Base-by-base conservation (phyloP, 92 coral and sea anemone species). In the Siderastrea radians region DNA sequence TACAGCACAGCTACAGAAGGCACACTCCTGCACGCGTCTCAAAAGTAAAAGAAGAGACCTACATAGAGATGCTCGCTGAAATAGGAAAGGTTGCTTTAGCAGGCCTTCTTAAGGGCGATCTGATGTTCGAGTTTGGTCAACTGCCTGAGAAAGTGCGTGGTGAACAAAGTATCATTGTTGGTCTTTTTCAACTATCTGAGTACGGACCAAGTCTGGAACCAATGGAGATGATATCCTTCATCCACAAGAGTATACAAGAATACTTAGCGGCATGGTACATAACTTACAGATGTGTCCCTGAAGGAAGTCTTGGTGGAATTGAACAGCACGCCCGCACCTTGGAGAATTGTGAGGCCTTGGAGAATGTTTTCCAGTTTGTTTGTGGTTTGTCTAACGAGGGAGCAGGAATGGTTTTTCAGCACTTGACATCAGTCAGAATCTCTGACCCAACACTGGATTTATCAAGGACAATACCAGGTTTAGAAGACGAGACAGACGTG, bases 221-320 rank as follows among this genome's bases (percentile, higher is more conserved):
- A 12, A 26, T 14, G 12, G 68, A 5, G 44, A 68, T 68, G 86
- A 72, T n/a, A n/a, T n/a, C n/a, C n/a, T n/a, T n/a, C n/a, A n/a
- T n/a, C n/a, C n/a, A n/a, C n/a, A n/a, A n/a, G 69, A 69, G 77
- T 46, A 53, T 83, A n/a, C 79, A 83, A 61, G 79, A 83, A 45
- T 72, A 45, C 43, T 47, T 83, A 45, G 87, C 87, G 5, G 87
- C 87, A 1, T 46, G 76, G 78, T 83, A 71, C 87, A 49, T 72
- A 51, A 60, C 68, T 7, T 59, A 71, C 74, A 6, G 67, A 13
- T 71, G 77, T 83, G 0, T 51, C 2, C 75, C 73, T 13, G 55
- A 47, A 6, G 82, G 49, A 43, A 64, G 57, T 61, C 53, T 75
- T 19, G 63, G 63, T 19, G 61, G n/a, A 53, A 38, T 75, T 75